These are phyloP conservation scores for Crypturellus tataupa DNA, from an alignment of 2,797 vertebrate species.

Conservation along the genomic window DNA sequence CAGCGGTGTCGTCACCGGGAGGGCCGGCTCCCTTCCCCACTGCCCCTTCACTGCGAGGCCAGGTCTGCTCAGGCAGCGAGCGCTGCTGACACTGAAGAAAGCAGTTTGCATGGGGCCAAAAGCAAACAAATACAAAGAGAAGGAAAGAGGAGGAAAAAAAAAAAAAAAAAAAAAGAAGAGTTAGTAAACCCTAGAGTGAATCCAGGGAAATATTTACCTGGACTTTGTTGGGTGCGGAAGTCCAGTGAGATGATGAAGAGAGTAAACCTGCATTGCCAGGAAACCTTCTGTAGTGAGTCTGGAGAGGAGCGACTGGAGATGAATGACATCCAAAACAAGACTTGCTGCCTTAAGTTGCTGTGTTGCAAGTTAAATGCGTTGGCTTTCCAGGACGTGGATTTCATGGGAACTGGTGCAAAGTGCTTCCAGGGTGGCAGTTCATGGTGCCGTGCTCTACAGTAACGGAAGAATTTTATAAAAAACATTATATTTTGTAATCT, in stretches of 20 bases:
- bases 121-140: not conserved
- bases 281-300: not conserved
- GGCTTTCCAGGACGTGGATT: not conserved
- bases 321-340: not conserved
- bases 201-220: not conserved
- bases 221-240: too few relatives aligned
- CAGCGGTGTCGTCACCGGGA: accelerated
- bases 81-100: not conserved
- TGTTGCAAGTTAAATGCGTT: not conserved
- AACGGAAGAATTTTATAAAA: too few relatives aligned
- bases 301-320: not conserved
- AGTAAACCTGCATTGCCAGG: not conserved
- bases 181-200: too few relatives aligned
- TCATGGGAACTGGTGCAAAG: not conserved
- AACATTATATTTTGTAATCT: too few relatives aligned
- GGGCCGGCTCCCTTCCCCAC: too few relatives aligned
- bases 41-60: not conserved
- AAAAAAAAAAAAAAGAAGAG: too few relatives aligned
- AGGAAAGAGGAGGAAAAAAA: not conserved
- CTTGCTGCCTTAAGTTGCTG: not conserved
- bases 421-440: not conserved
- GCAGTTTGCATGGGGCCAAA: not conserved
- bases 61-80: not conserved
- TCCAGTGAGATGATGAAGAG: not conserved
- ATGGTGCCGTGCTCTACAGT: too few relatives aligned